Percentiles rank a stretch among this genome's conserved stretches.
phyloP scores from a whole-genome alignment of 2,113 vertebrate species.

The Hydrolagus affinis region DNA sequence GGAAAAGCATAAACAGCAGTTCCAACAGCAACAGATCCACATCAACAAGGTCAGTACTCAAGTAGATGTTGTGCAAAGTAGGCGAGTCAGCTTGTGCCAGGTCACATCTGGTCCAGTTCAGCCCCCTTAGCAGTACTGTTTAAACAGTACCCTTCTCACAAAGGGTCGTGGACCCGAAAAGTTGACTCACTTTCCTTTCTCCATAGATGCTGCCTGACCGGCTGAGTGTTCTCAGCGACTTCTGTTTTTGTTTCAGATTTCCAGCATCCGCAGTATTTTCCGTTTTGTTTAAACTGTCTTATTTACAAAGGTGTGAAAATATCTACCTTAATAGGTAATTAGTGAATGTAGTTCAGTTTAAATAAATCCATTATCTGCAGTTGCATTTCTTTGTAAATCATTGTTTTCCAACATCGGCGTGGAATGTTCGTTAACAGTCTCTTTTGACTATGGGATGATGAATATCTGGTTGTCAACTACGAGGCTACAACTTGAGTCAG shows the following conservation, averaged over 20 bases:
- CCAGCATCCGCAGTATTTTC: too few relatives aligned
- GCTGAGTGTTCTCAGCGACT: too few relatives aligned
- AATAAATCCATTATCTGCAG: neutral
- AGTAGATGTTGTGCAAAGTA: neutral
- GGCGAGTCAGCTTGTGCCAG: neutral
- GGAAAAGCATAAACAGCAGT: conserved; percentile 97
- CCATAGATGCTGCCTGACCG: too few relatives aligned
- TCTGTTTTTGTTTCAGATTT: too few relatives aligned
- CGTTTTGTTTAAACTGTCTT: neutral
- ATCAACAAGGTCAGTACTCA: conserved; percentile 72
- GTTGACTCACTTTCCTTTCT: too few relatives aligned
- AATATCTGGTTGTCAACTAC: neutral
- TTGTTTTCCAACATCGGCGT: neutral
- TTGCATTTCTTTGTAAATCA: neutral
- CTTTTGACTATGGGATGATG: neutral
- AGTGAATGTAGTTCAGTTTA: neutral
- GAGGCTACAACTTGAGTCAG: neutral
- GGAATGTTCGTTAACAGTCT: neutral
- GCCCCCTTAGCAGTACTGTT: too few relatives aligned
- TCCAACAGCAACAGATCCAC: conserved; percentile 91
- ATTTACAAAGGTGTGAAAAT: neutral
- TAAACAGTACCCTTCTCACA: too few relatives aligned
- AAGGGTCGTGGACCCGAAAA: too few relatives aligned
- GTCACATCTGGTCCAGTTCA: neutral
- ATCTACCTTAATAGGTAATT: neutral